These are phyloP conservation scores for Elachura formosa DNA, from an alignment of 2,113 vertebrate genomes.

Conservation along the genomic window DNA sequence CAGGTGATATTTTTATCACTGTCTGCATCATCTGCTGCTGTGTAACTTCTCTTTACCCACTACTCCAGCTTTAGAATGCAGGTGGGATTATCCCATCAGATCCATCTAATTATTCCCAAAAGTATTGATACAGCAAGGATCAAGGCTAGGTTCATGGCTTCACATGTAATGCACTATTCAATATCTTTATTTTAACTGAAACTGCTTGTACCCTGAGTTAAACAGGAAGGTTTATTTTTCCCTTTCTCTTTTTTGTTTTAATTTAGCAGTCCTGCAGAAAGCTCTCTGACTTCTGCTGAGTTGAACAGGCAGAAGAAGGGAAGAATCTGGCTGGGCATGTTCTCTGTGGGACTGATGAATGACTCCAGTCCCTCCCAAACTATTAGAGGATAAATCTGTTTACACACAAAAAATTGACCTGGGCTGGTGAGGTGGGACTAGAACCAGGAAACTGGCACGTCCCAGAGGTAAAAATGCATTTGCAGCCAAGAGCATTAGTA, in stretches of 20 bases:
- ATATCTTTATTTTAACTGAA: neutral
- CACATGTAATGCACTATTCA: fast-evolving
- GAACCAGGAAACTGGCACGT: constrained; percentile 60
- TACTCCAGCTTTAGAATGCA: neutral
- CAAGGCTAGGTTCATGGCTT: neutral
- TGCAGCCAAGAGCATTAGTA: constrained; percentile 69
- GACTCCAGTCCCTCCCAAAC: constrained; percentile 41
- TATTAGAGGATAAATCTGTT: constrained; percentile 70
- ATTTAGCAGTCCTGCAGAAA: neutral
- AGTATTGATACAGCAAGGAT: neutral
- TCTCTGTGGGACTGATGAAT: constrained; percentile 56
- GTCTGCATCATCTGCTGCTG: neutral
- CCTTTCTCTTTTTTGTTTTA: neutral
- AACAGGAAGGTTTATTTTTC: neutral
- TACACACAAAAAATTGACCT: constrained; percentile 70
- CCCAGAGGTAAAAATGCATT: constrained; percentile 71
- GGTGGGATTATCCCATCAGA: neutral
- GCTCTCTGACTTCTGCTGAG: neutral
- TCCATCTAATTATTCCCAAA: neutral
- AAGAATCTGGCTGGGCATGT: constrained; percentile 6
- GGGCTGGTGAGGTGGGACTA: constrained; percentile 66
- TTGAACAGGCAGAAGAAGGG: neutral
- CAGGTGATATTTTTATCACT: neutral
- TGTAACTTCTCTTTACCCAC: neutral
- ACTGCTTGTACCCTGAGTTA: neutral